Conservation (phyloP, 2,113 vertebrate species). For the Rhinolophus ferrumequinum region DNA sequence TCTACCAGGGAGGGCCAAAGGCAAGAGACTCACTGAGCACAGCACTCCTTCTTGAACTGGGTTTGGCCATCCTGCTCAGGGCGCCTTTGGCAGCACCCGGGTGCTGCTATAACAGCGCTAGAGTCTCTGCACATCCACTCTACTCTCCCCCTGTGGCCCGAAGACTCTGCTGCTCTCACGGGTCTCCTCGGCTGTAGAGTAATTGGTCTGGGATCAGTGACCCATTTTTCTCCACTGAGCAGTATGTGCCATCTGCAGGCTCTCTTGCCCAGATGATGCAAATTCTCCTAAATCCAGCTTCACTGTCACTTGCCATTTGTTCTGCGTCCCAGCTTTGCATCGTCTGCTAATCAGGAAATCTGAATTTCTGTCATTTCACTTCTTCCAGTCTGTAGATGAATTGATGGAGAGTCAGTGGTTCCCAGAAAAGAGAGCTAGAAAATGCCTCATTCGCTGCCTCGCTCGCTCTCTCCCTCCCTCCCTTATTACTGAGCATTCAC, state of each 20-base stretch:
- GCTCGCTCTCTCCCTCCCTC: neutral
- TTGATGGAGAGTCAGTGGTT: neutral
- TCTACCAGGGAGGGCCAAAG: neutral
- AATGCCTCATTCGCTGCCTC: neutral
- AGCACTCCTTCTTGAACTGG: neutral
- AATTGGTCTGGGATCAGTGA: conserved; percentile 51
- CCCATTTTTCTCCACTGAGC: conserved; percentile 69
- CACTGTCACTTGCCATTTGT: conserved; percentile 77
- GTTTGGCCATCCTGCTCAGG: neutral
- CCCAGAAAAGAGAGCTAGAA: neutral
- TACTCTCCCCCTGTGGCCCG: neutral
- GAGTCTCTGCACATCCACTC: neutral
- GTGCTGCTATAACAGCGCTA: neutral
- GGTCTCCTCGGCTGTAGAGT: conserved; percentile 27
- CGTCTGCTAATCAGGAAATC: conserved; percentile 64
- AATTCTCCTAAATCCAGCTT: conserved; percentile 75
- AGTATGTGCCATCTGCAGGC: conserved; percentile 78
- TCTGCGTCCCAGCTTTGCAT: conserved; percentile 66
- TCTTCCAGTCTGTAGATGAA: conserved; percentile 12
- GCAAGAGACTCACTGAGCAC: neutral
- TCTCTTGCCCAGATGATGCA: conserved; percentile 78
- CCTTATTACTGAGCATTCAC: neutral
- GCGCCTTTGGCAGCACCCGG: neutral
- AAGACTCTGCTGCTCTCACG: conserved; percentile 54
- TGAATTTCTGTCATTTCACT: conserved; percentile 60